Evolutionary conservation across 2,888 invertebrate genomes (phyloP).

Genomic region (Phortica okadai): DNA sequence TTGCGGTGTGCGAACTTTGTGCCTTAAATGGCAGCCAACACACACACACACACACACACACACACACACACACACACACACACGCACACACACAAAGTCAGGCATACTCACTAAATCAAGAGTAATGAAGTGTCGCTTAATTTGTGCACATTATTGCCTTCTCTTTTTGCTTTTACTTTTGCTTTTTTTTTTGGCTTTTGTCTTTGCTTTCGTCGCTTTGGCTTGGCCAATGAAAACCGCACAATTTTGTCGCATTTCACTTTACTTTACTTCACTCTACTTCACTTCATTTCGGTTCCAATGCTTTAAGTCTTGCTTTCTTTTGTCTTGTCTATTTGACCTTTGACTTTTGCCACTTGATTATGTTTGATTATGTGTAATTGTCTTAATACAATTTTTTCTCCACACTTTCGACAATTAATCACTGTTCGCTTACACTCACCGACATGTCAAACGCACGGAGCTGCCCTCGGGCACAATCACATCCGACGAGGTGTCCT

Average conservation of each 20-base stretch:
- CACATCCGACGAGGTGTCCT: conserved; percentile 92
- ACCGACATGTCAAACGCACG: conserved; percentile 81
- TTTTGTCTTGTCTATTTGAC: background rate
- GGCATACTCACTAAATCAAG: conserved; percentile 67
- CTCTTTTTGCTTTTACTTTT: conserved; percentile 3
- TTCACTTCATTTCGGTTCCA: background rate
- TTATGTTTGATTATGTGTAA: background rate
- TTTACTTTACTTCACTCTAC: background rate
- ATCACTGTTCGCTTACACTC: conserved; percentile 50
- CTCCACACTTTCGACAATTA: background rate
- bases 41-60: background rate
- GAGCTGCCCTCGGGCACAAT: conserved; percentile 91
- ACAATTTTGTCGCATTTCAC: background rate
- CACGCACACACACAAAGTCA: background rate
- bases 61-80: background rate
- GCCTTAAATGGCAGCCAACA: background rate
- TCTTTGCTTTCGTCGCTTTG: background rate
- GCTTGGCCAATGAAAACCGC: background rate
- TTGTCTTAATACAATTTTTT: background rate
- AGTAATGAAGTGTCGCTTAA: conserved; percentile 75
- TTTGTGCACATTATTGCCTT: conserved; percentile 72
- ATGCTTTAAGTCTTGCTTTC: background rate
- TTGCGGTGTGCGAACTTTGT: background rate
- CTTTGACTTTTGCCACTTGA: background rate
- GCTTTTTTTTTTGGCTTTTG: background rate